These are phyloP conservation scores for Hydroisotoma schaefferi DNA, from an alignment of 2,888 invertebrate genomes.

Conservation along the genomic window DNA sequence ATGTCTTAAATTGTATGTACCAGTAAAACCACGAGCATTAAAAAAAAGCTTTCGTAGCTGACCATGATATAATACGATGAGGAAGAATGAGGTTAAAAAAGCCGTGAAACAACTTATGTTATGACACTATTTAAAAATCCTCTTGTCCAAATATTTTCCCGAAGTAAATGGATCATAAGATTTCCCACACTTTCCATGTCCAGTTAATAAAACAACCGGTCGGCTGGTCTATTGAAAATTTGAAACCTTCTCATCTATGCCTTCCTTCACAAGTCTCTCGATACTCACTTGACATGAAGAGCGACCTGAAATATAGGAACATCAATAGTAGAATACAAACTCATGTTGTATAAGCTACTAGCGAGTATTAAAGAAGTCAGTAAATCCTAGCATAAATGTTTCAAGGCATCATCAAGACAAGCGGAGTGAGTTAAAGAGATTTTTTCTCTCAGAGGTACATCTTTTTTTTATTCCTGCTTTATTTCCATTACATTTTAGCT, in stretches of 20 bases:
- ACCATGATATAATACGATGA: too few relatives aligned
- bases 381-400: slow-evolving; percentile 1
- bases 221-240: slow-evolving; percentile 1
- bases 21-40: too few relatives aligned
- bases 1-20: too few relatives aligned
- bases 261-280: background rate
- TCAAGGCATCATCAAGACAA: background rate
- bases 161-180: slow-evolving; percentile 7
- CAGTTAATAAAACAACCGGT: slow-evolving; percentile 1
- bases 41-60: too few relatives aligned
- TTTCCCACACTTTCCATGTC: slow-evolving; percentile 16
- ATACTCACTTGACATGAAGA: too few relatives aligned
- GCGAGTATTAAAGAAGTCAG: slow-evolving; percentile 3
- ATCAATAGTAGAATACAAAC: too few relatives aligned
- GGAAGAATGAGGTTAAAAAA: too few relatives aligned
- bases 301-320: too few relatives aligned
- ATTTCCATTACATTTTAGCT: background rate
- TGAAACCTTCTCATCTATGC: background rate
- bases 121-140: background rate
- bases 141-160: slow-evolving; percentile 4
- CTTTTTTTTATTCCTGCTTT: background rate
- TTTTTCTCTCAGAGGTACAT: background rate
- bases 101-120: background rate
- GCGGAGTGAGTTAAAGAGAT: background rate
- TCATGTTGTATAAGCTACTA: background rate